A percentile compares a stretch with the other conserved stretches of the same genome.
phyloP scores from a whole-genome alignment of 2,113 vertebrate genomes.

The Aphyosemion australe region DNA sequence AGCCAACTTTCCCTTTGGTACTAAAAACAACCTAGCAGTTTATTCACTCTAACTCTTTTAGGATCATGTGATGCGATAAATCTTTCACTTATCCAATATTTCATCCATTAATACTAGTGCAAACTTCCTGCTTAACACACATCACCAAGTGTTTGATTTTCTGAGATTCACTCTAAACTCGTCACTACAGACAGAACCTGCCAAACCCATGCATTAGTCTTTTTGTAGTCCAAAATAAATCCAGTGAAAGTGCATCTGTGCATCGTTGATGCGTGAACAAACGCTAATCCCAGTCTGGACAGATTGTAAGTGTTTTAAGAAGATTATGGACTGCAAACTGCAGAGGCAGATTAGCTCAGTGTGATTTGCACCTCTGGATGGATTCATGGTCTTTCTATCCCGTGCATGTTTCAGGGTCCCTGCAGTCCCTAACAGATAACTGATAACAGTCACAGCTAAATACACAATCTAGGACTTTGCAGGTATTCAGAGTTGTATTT shows the following conservation, averaged over 20 bases:
- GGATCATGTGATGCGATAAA: neutral
- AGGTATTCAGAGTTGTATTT: too few species aligned
- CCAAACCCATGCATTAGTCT: constrained; percentile 4
- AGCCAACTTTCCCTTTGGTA: too few species aligned
- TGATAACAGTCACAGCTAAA: constrained; percentile 27
- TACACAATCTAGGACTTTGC: neutral
- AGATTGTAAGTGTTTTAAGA: constrained; percentile 73
- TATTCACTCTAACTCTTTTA: neutral
- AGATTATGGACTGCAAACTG: constrained; percentile 67
- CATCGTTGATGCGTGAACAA: constrained; percentile 35
- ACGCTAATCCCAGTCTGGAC: constrained; percentile 58
- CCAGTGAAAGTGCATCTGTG: constrained; percentile 14
- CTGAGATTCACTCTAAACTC: neutral
- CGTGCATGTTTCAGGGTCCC: constrained; percentile 10
- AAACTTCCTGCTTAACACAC: neutral
- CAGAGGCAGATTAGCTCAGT: constrained; percentile 67
- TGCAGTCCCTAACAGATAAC: constrained; percentile 7
- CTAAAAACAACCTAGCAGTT: too few species aligned
- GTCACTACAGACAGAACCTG: too few species aligned
- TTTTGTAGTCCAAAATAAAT: constrained; percentile 22
- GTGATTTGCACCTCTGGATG: constrained; percentile 51
- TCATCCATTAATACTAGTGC: neutral
- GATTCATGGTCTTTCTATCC: constrained; percentile 8
- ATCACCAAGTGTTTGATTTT: neutral
- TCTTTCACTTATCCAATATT: neutral